Evolutionary conservation across 2,888 invertebrate genomes (phyloP).

Genomic region (Parapristionchus giblindavisi): DNA sequence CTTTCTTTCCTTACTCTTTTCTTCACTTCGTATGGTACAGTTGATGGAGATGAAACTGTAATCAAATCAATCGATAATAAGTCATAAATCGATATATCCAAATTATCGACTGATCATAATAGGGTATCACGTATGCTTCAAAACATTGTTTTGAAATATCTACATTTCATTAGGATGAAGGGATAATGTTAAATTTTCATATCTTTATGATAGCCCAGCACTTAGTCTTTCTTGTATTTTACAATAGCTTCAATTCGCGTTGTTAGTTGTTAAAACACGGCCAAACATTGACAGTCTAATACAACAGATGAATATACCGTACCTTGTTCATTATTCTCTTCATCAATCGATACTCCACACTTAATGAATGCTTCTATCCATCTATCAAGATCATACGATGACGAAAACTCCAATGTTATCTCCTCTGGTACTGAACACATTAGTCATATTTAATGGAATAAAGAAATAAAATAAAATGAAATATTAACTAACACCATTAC

Average conservation of each 20-base stretch:
- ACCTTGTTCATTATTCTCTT: constrained; percentile 29
- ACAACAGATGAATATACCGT: not conserved
- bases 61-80: not conserved
- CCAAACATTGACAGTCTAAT: not conserved
- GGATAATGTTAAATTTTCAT: too few relatives aligned
- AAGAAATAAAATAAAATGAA: too few relatives aligned
- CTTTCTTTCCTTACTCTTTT: constrained; percentile 3
- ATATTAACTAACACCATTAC: too few relatives aligned
- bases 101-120: not conserved
- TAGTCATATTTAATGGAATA: too few relatives aligned
- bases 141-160: too few relatives aligned
- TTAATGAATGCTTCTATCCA: constrained; percentile 48
- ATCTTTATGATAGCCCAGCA: too few relatives aligned
- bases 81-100: not conserved
- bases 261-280: too few relatives aligned
- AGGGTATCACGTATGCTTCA: too few relatives aligned
- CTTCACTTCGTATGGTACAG: constrained; percentile 11
- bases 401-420: constrained; percentile 18
- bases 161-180: too few relatives aligned
- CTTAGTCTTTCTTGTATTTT: too few relatives aligned
- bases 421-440: constrained; percentile 11
- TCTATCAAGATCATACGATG: constrained; percentile 45
- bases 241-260: too few relatives aligned
- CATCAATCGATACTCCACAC: constrained; percentile 40
- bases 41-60: constrained; percentile 10